Evolutionary conservation across 2,888 invertebrate genomes (phyloP), one percentile per base, ranked within the genome.

Genomic region (Aspidiotus rigidus): DNA sequence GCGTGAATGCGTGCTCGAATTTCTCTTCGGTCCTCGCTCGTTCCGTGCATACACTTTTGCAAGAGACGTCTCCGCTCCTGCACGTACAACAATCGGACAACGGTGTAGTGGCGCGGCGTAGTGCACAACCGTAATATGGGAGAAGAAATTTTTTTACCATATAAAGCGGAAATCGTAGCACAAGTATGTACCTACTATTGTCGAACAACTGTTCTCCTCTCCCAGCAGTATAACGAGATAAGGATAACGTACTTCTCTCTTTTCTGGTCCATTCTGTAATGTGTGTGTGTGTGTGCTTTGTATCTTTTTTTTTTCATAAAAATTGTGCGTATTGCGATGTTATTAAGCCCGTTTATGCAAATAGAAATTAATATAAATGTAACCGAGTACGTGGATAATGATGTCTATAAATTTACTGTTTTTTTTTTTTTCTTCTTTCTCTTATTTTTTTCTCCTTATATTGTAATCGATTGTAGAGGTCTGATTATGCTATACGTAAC

Each of bases 361-460:
- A 67, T 67, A 60, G 59, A 67, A 67, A 67, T 67, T 67, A 67
- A 67, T 67, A 67, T 67, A 67, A 67, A 67, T 67, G 67, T 67
- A 67, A 67, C 67, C 67, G 60, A 67, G 67, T 67, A 67, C 60
- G 57, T 60, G 67, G 67, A 67, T 67, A 67, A 67, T 67, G 67
- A 67, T 67, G 67, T 67, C 67, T 67, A 67, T 67, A 67, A 67
- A 67, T 67, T 67, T 59, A 59, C 59, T 59, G 28, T 28, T 28
- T 28, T 28, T 5, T 28, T 28, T 28, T 28, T 28, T 28, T 28
- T 28, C 5, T n/a, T 55, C 15, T 17, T n/a, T 9, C 56, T 17
- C 6, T 28, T 28, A 28, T 28, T 28, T 28, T 28, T 28, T 64
- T 55, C 55, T 64, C 15, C 64, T 54, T 62, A 41, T 64, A 64